Evolutionary conservation across 2,888 invertebrate genomes (phyloP).

Genomic region (Tinea trinotella): DNA sequence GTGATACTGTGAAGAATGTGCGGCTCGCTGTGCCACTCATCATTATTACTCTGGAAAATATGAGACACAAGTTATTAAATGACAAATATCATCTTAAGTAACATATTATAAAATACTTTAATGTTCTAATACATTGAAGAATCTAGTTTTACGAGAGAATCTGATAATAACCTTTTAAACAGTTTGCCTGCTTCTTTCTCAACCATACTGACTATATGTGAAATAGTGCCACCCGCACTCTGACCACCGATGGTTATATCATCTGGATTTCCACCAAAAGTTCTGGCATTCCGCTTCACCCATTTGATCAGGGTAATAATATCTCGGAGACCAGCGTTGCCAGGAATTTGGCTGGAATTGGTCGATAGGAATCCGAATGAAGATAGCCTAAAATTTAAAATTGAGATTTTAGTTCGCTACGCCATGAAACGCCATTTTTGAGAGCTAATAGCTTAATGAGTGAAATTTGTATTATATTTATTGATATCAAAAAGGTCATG

Average conservation of each 20-base stretch:
- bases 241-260: slow-evolving; percentile 56
- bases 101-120: neutral
- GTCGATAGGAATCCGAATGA: slow-evolving; percentile 59
- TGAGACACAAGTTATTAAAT: neutral
- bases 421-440: no score
- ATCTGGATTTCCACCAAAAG: slow-evolving; percentile 54
- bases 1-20: slow-evolving; percentile 41
- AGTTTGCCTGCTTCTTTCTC: slow-evolving; percentile 39
- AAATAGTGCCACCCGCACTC: slow-evolving; percentile 49
- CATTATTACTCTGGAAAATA: slow-evolving; percentile 42
- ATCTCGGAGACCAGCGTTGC: slow-evolving; percentile 62
- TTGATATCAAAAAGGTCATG: no score
- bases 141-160: no score
- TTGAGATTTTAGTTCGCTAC: no score
- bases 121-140: no score
- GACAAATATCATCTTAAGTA: neutral
- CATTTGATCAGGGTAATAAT: slow-evolving; percentile 51
- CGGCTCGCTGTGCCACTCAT: slow-evolving; percentile 49
- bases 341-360: slow-evolving; percentile 45
- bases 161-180: slow-evolving; percentile 41
- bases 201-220: slow-evolving; percentile 38
- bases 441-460: no score
- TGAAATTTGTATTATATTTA: no score
- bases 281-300: slow-evolving; percentile 46
- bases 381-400: slow-evolving; percentile 41